Base-by-base conservation (phyloP, 2,888 invertebrate genomes). In the Cordilura impudica region DNA sequence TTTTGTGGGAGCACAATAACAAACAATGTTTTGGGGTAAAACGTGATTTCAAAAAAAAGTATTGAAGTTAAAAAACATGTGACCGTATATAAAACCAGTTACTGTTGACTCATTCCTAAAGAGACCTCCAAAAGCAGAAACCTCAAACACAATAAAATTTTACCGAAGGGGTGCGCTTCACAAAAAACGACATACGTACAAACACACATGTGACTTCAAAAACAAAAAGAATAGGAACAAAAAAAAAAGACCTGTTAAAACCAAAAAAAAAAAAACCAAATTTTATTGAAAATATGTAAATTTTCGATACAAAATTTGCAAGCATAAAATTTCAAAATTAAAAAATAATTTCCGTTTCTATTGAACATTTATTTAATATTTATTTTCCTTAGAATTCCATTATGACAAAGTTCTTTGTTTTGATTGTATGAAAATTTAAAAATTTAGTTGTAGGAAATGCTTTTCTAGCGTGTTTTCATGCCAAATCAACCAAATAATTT, bases 41-140 rank as follows among this genome's bases (percentile, higher is more conserved):
- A 69, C 63, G 69, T 69, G 75, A 75, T 61, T 63, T 75, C 29
- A n/a, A 49, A 45, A 67, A 53, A 31, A 14, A 58, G 21, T 21
- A 14, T 39, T 21, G 10, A 61, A 61, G 45, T 18, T 10, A 12
- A 61, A n/a, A n/a, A 61, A 61, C 61, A 61, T 61, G 61, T 61
- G 61, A 47, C 26, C 45, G 16, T 29, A 47, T 16, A 56, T 18
- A 26, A 26, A 29, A 54, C 29, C 31, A 54, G 31, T 54, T 54
- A 19, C 35, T 35, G 12, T 35, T 61, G 61, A 61, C n/a, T 61
- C 61, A 61, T n/a, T 19, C 7, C 19, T 18, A n/a, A 18, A 35
- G 35, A 54, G 18, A 31, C 12, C 12, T 31, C 16, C 6, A 56
- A 31, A 19, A 26, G 45, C 3, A 45, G 16, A 45, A 21, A 7